phyloP scores from a whole-genome alignment of 1,140 invertebrate genomes.

The Vanessa atalanta region DNA sequence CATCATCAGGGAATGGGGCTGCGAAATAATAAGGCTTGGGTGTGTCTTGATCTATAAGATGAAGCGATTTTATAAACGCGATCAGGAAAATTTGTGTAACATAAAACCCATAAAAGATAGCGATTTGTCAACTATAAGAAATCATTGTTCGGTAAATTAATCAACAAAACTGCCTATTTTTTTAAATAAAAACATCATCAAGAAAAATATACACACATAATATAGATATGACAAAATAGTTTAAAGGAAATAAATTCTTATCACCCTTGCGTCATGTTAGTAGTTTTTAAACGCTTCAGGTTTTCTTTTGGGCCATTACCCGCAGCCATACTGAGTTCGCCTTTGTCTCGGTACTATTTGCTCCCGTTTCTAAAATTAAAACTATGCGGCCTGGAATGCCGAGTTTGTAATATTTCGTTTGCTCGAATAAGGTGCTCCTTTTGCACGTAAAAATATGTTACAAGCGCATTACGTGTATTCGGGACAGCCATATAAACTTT shows the following conservation, averaged over 20 bases:
- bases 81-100: neutral
- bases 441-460: conserved; percentile 13
- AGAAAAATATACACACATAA: no score
- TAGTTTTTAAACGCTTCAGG: conserved; percentile 7
- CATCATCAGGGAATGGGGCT: conserved; percentile 78
- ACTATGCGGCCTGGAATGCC: conserved; percentile 70
- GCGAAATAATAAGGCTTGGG: conserved; percentile 75
- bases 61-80: conserved; percentile 23
- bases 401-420: conserved; percentile 61
- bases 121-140: no score
- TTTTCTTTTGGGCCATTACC: conserved; percentile 32
- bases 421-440: conserved; percentile 34
- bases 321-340: conserved; percentile 48
- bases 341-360: conserved; percentile 74
- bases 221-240: no score
- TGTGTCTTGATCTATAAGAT: conserved; percentile 37
- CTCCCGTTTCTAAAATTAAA: conserved; percentile 79
- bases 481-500: neutral
- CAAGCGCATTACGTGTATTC: conserved; percentile 7
- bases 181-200: no score
- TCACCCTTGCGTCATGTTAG: neutral
- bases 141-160: no score
- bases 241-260: no score
- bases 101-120: neutral
- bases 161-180: no score